These are phyloP conservation scores for Dilophus febrilis DNA, from an alignment of 2,888 invertebrate genomes.

Conservation along the genomic window DNA sequence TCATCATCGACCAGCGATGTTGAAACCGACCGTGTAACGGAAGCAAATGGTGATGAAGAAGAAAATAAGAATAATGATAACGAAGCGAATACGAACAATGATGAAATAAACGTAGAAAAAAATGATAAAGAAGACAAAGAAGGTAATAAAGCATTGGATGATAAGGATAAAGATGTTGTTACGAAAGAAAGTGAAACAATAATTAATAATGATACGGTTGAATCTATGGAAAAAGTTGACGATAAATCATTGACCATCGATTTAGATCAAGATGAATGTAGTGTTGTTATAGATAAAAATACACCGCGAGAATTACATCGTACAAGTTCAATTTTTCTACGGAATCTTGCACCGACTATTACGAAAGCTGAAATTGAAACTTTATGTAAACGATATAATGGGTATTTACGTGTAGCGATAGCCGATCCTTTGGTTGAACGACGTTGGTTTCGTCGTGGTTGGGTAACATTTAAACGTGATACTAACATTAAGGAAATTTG, in stretches of 20 bases:
- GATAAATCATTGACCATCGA: slow-evolving; percentile 28
- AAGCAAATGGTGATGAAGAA: slow-evolving; percentile 18
- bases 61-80: slow-evolving; percentile 9
- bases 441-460: slow-evolving; percentile 90
- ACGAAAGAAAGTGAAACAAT: slow-evolving; percentile 8
- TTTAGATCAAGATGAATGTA: slow-evolving; percentile 24
- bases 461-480: slow-evolving; percentile 93
- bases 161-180: slow-evolving; percentile 7
- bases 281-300: slow-evolving; percentile 25
- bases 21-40: slow-evolving; percentile 27
- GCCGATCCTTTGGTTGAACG: slow-evolving; percentile 95
- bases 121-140: slow-evolving; percentile 14
- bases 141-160: slow-evolving; percentile 8
- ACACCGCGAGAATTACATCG: slow-evolving; percentile 68
- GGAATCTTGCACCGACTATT: slow-evolving; percentile 89
- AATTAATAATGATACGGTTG: slow-evolving; percentile 7
- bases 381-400: slow-evolving; percentile 81
- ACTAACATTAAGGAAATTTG: slow-evolving; percentile 99
- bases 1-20: slow-evolving; percentile 29
- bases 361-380: slow-evolving; percentile 94
- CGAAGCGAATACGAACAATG: slow-evolving; percentile 8
- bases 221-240: slow-evolving; percentile 13
- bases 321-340: slow-evolving; percentile 90
- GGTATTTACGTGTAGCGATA: slow-evolving; percentile 86
- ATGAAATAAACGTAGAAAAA: slow-evolving; percentile 10